These are phyloP conservation scores for Orthochromis malagaraziensis DNA, from an alignment of 2,113 vertebrate species.

Conservation along the genomic window DNA sequence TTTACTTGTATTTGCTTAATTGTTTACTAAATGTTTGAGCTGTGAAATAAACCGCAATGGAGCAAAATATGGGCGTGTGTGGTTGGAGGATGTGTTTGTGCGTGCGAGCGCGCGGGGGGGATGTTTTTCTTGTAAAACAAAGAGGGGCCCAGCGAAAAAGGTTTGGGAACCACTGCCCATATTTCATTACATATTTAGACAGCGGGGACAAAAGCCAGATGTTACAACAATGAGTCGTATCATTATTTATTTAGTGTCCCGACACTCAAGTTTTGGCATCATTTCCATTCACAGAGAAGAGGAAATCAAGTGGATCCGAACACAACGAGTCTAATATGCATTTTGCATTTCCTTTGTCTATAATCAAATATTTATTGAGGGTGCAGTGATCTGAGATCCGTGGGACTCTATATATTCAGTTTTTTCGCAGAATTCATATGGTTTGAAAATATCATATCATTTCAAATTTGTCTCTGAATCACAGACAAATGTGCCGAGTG, in stretches of 20 bases:
- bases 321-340: background rate
- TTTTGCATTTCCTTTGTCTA: background rate
- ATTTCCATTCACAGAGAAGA: background rate
- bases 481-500: background rate
- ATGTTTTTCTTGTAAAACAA: background rate
- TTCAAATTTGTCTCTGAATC: background rate
- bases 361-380: background rate
- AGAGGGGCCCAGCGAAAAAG: accelerated
- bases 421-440: background rate
- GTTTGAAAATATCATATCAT: background rate
- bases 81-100: no score
- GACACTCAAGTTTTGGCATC: background rate
- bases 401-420: background rate
- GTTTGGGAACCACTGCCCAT: background rate
- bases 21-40: no score
- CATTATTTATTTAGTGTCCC: background rate
- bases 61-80: no score
- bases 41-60: no score
- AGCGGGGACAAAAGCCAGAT: accelerated
- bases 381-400: background rate
- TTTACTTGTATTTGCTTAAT: no score
- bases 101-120: no score
- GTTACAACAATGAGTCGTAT: background rate
- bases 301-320: background rate
- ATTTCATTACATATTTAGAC: background rate